Percentiles rank a stretch among this genome's conserved stretches.
Evolutionary conservation across 2,113 vertebrate species (phyloP).

Genomic region (Alectura lathami): DNA sequence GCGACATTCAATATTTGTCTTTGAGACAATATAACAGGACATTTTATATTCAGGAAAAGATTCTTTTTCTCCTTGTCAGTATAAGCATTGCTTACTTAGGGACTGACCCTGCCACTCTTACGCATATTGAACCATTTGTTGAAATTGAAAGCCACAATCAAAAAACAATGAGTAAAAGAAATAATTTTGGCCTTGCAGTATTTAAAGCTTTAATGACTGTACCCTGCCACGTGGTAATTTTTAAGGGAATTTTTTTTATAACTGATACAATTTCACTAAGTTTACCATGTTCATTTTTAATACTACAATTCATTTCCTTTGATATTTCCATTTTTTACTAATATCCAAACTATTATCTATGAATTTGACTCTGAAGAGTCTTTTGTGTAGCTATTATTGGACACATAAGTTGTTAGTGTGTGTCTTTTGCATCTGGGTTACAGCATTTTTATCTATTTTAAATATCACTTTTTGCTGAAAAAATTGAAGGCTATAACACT

Average conservation of each 20-base stretch:
- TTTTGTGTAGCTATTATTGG: not conserved
- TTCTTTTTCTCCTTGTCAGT: not conserved
- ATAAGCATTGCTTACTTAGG: not conserved
- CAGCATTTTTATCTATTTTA: not conserved
- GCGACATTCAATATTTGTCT: not conserved
- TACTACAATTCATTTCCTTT: not conserved
- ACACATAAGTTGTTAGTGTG: not conserved
- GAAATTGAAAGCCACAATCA: not conserved
- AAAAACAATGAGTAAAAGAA: not conserved
- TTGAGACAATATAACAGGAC: not conserved
- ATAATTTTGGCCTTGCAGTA: not conserved
- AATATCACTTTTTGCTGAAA: not conserved
- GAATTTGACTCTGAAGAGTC: not conserved
- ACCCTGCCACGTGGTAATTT: not conserved
- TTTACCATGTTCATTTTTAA: not conserved
- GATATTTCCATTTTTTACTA: not conserved
- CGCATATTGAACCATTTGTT: not conserved
- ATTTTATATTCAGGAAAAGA: not conserved
- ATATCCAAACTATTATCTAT: not conserved
- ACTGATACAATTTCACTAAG: not conserved
- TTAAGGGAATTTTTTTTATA: not conserved
- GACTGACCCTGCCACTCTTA: not conserved
- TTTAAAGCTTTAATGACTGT: not conserved
- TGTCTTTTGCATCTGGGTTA: not conserved
- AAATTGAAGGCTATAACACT: not conserved